Evolutionary conservation across 1,140 invertebrate genomes (phyloP), one percentile per base, ranked within the genome.

Genomic region (Trypoxylus dichotomus): DNA sequence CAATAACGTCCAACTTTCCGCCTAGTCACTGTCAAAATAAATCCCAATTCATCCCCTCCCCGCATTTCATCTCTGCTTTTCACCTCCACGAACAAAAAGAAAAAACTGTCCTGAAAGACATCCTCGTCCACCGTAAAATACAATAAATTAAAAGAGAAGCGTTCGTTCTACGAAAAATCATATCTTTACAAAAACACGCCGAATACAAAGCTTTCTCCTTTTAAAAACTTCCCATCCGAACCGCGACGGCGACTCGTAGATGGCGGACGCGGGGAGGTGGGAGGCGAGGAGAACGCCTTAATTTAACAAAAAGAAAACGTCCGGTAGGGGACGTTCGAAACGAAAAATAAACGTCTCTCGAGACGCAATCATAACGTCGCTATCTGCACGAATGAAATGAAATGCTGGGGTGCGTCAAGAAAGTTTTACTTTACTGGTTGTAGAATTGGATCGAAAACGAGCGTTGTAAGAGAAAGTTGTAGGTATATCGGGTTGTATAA

Each of bases 1-100:
- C 10, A 15, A 54, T 19, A 54, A 54, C n/a, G 47, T 19, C 47
- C 13, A 1, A 15, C 15, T 19, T 54, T 19, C 47, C 47, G 5
- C 47, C 47, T 54, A 54, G 13, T 54, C 47, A n/a, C 47, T 54
- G 47, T 54, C 47, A 54, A 54, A 54, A 54, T 54, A 54, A n/a
- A 54, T 54, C 19, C 32, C 10, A 5, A 7, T 37, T 37, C 5
- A 5, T 37, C 10, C 10, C 32, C 32, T 37, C 10, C 3, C 32
- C 32, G 10, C 5, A 37, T 8, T 37, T 8, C 32, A 5, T 5
- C 32, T 5, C n/a, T n/a, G n/a, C n/a, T 41, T 41, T 43, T 43
- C 42, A 8, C 42, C 10, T 43, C 42, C 1, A 15, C 10, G 15
- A 43, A 7, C 10, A 3, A 2, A 2, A 43, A 43, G 15, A 43